Conservation (phyloP, 2,797 vertebrate species). For the Caiman crocodilus region DNA sequence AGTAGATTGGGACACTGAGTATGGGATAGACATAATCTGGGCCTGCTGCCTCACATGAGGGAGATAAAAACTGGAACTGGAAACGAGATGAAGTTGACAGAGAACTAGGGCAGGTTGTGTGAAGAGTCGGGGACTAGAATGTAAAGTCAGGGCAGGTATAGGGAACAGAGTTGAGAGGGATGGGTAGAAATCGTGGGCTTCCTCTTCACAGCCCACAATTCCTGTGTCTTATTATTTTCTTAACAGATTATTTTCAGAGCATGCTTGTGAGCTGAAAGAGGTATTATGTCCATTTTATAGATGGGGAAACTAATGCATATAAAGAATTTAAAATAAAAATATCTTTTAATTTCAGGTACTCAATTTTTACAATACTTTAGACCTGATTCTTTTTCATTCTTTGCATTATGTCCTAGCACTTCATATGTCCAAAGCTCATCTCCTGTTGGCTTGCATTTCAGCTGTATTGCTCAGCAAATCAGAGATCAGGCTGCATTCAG, state of each 20-base stretch:
- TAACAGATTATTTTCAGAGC: slow-evolving; percentile 1
- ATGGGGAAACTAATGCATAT: neutral
- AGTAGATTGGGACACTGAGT: too few relatives aligned
- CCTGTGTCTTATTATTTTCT: too few relatives aligned
- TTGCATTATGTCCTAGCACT: neutral
- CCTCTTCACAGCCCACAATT: too few relatives aligned
- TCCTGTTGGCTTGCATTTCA: neutral
- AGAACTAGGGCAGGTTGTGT: neutral
- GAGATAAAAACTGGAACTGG: neutral
- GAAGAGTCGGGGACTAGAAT: neutral
- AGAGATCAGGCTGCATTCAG: neutral
- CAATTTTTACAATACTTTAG: neutral
- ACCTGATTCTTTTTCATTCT: neutral
- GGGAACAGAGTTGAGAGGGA: neutral
- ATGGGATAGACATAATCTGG: too few relatives aligned
- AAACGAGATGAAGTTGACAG: neutral
- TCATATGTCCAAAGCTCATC: neutral
- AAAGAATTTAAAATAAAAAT: too few relatives aligned
- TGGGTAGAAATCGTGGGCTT: neutral
- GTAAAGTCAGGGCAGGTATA: neutral
- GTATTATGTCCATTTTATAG: neutral
- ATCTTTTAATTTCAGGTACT: neutral
- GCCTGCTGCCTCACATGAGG: neutral
- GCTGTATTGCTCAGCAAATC: neutral
- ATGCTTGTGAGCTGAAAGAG: neutral